These are phyloP conservation scores for Hystrix brachyura DNA, from an alignment of 2,113 vertebrate species.

Conservation along the genomic window DNA sequence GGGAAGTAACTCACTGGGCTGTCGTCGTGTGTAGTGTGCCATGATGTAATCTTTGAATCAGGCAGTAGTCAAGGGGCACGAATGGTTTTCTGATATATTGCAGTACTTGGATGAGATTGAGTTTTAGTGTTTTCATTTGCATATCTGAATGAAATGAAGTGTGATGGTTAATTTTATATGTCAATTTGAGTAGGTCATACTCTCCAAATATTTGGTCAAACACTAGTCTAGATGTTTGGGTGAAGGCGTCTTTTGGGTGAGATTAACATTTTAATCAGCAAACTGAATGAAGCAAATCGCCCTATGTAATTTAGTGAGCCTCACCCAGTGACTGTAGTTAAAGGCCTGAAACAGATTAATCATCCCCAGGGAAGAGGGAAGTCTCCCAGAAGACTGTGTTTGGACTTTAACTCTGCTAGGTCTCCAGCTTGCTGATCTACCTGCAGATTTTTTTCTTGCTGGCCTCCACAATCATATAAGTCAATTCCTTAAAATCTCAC, in stretches of 20 bases:
- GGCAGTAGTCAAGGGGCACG: neutral
- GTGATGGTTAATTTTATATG: neutral
- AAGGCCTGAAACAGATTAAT: neutral
- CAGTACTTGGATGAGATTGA: neutral
- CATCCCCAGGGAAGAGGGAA: neutral
- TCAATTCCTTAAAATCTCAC: neutral
- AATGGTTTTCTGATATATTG: neutral
- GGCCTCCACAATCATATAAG: neutral
- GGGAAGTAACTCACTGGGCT: neutral
- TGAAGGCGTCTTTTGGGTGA: neutral
- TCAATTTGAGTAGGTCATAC: neutral
- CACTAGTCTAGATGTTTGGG: slow-evolving; percentile 26
- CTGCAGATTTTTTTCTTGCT: neutral
- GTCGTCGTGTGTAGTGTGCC: neutral
- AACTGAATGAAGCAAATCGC: neutral
- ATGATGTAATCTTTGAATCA: neutral
- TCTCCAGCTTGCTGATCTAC: neutral
- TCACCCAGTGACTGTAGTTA: neutral
- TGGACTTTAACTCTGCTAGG: neutral
- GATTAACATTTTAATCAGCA: neutral
- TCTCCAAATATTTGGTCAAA: neutral
- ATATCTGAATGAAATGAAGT: neutral
- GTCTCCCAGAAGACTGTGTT: neutral
- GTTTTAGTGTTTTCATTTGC: neutral
- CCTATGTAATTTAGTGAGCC: neutral